Conservation (phyloP, 1,140 invertebrate species). For the Alviniconcha marisindica region DNA sequence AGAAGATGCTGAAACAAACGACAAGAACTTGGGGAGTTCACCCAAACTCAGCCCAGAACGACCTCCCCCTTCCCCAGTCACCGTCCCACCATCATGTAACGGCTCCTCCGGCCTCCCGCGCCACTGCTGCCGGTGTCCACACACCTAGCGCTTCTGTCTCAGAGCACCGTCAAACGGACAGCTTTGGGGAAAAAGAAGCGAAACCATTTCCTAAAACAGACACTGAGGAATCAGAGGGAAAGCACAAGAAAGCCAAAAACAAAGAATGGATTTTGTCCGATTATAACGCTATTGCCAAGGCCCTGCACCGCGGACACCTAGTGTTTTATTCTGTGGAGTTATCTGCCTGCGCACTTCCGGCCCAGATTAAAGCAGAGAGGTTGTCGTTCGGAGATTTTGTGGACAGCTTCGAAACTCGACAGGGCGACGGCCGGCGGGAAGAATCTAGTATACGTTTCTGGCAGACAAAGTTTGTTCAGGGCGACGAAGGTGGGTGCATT, state of each 20-base stretch:
- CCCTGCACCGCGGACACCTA: constrained; percentile 46
- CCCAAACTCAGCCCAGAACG: too few species aligned
- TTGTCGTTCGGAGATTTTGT: constrained; percentile 50
- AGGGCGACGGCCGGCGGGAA: constrained; percentile 29
- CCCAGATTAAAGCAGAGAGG: constrained; percentile 32
- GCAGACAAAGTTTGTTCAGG: constrained; percentile 41
- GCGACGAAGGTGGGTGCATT: constrained; percentile 29
- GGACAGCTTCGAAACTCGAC: constrained; percentile 45
- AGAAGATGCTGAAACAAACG: too few species aligned
- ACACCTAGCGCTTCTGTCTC: too few species aligned
- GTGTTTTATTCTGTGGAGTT: constrained; percentile 51
- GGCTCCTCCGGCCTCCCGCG: too few species aligned
- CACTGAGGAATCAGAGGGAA: not conserved
- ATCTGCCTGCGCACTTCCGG: constrained; percentile 39
- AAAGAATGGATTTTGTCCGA: constrained; percentile 47
- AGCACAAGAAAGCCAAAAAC: constrained; percentile 1
- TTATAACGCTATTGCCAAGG: constrained; percentile 44
- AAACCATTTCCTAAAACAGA: not conserved
- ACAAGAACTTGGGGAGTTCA: too few species aligned
- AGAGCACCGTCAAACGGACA: too few species aligned
- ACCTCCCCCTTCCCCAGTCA: too few species aligned
- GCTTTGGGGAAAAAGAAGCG: constrained; percentile 18
- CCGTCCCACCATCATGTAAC: too few species aligned
- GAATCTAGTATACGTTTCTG: constrained; percentile 43
- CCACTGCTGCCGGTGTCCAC: too few species aligned